Base-by-base conservation (phyloP, 2,797 vertebrate genomes). In the Fratercula arctica region DNA sequence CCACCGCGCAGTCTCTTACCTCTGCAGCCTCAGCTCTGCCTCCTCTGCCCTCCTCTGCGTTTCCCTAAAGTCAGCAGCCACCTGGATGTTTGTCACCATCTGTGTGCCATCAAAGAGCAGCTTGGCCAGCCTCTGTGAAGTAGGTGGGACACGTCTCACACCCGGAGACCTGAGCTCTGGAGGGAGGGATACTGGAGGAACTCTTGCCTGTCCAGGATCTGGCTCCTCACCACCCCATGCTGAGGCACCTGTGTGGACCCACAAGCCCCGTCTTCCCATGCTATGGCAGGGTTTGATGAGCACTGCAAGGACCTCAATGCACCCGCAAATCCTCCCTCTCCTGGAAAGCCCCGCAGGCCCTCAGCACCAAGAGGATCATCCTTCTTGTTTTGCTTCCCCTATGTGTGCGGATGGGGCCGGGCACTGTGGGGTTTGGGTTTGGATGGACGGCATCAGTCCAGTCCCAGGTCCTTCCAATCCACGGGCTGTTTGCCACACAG, bases 71-170 rank as follows among this genome's bases (percentile, higher is more conserved):
- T 99, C 98, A 10, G 97, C 97, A n/a, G 98, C 98, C 73, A 98
- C 97, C 95, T 98, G 98, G 87, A 99, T 97, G 89, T 99, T 98
- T 51, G 98, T 99, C 93, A 99, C 98, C 82, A 98, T 68, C 69
- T 98, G 97, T 0, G 89, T 97, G 70, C 98, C 98, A 46, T 98
- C 98, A 16, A 94, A 97, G 83, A 98, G 96, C 78, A 99, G 95
- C 61, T 98, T 97, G 60, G 94, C 78, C 70, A 99, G 87, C 79
- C 93, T 98, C 98, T 99, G 96, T 43, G 72, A 45, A 78, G 24
- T 11, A 61, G 23, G 45, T 7, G 39, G 21, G 13, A 73, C 28
- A 35, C 43, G 5, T 3, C 11, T 76, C 35, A 35, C 28, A 25
- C 33, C 20, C 17, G 2, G 33, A 24, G 12, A 25, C 18, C 73